Evolutionary conservation across 2,113 vertebrate species (phyloP).

Genomic region (Oophaga pumilio): DNA sequence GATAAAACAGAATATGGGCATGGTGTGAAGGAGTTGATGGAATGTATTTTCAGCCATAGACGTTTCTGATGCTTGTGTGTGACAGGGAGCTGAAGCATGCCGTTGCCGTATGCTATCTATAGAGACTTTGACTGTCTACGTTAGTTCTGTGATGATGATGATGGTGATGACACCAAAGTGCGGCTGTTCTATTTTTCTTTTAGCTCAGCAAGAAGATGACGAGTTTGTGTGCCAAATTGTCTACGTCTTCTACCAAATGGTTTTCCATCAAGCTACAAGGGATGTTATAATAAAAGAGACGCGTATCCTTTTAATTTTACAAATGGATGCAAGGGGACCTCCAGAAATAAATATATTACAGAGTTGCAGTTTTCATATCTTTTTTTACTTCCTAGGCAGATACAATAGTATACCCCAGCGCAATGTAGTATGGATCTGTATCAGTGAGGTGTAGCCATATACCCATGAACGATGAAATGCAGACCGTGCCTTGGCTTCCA

Average conservation of each 20-base stretch:
- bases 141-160: background rate
- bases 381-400: no score
- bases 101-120: background rate
- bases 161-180: background rate
- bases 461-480: no score
- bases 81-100: no score
- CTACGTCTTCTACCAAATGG: conserved; percentile 99
- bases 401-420: no score
- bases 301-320: conserved; percentile 82
- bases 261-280: conserved; percentile 96
- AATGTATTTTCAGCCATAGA: no score
- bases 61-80: no score
- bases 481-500: no score
- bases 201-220: conserved; percentile 95
- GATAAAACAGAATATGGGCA: no score
- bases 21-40: no score
- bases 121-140: background rate
- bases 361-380: no score
- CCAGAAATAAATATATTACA: background rate
- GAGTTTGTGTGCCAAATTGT: conserved; percentile 99
- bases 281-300: conserved; percentile 98
- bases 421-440: no score
- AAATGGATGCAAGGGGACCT: background rate
- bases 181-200: conserved; percentile 36
- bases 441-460: no score